Percentiles rank a stretch among this genome's conserved stretches.
Conservation (phyloP, 2,888 invertebrate genomes). For the Troglohyphantes excavatus region DNA sequence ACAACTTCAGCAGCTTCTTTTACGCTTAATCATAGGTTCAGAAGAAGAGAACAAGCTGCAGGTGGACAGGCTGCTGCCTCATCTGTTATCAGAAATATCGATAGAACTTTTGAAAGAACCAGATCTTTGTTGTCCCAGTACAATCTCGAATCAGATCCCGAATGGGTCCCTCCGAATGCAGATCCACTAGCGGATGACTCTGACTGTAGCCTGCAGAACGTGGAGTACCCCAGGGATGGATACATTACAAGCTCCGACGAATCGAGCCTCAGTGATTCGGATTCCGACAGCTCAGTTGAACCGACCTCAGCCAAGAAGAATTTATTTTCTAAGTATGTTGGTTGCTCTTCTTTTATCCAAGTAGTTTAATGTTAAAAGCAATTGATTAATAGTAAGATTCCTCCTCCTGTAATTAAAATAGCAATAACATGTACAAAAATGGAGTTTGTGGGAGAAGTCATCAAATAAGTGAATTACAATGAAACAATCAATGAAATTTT, state of each 20-base stretch:
- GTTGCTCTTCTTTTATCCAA: too few relatives aligned
- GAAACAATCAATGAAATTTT: too few relatives aligned
- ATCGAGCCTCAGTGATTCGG: not conserved
- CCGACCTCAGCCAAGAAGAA: too few relatives aligned
- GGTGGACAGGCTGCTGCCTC: not conserved
- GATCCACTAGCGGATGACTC: not conserved
- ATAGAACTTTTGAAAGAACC: slow-evolving; percentile 45
- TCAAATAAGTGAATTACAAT: too few relatives aligned
- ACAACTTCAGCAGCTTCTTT: not conserved
- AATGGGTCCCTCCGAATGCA: slow-evolving; percentile 23
- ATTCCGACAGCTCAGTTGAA: too few relatives aligned
- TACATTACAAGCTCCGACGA: not conserved
- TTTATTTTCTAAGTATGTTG: too few relatives aligned
- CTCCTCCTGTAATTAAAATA: too few relatives aligned
- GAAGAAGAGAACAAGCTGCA: not conserved
- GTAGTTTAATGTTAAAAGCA: too few relatives aligned
- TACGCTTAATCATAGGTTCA: not conserved
- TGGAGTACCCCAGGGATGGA: not conserved
- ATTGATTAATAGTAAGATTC: too few relatives aligned
- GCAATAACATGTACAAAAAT: too few relatives aligned
- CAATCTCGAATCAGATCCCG: slow-evolving; percentile 65
- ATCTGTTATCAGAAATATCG: not conserved
- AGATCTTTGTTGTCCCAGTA: slow-evolving; percentile 47
- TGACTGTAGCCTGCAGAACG: not conserved
- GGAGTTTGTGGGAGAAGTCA: too few relatives aligned